Conservation (phyloP, 35 echinoderm and acorn worm genomes). For the Ophiothrix spiculata region DNA sequence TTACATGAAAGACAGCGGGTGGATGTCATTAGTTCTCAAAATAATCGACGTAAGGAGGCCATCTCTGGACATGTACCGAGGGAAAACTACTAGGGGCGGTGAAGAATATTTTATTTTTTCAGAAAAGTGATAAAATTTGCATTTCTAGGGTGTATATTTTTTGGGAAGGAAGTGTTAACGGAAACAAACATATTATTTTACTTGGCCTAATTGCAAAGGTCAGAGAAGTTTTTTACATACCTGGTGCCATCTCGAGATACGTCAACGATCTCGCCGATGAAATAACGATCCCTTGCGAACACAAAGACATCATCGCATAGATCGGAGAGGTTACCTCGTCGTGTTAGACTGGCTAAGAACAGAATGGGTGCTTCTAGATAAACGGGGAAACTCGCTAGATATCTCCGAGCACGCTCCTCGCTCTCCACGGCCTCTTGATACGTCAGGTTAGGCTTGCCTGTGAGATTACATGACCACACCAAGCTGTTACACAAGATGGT, state of each 20-base stretch:
- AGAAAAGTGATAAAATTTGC: too few relatives aligned
- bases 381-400: slow-evolving; percentile 78
- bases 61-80: too few relatives aligned
- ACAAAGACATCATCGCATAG: slow-evolving; percentile 97
- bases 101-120: too few relatives aligned
- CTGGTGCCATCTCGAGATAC: slow-evolving; percentile 64
- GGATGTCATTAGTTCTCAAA: too few relatives aligned
- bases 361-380: slow-evolving; percentile 90
- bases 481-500: slow-evolving; percentile 97
- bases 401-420: slow-evolving; percentile 75
- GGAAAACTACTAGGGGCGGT: too few relatives aligned
- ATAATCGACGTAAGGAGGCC: too few relatives aligned
- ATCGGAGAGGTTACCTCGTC: slow-evolving; percentile 70
- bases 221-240: slow-evolving; percentile 28
- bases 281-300: slow-evolving; percentile 79
- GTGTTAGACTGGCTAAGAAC: slow-evolving; percentile 74
- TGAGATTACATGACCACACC: slow-evolving; percentile 94
- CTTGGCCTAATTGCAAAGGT: not conserved
- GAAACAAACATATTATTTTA: too few relatives aligned
- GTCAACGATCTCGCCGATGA: slow-evolving; percentile 96
- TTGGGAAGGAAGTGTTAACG: too few relatives aligned
- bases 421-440: slow-evolving; percentile 94
- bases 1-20: too few relatives aligned
- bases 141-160: too few relatives aligned
- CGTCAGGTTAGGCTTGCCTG: slow-evolving; percentile 75